Conservation (phyloP, 2,113 vertebrate genomes). For the Apteryx owenii region DNA sequence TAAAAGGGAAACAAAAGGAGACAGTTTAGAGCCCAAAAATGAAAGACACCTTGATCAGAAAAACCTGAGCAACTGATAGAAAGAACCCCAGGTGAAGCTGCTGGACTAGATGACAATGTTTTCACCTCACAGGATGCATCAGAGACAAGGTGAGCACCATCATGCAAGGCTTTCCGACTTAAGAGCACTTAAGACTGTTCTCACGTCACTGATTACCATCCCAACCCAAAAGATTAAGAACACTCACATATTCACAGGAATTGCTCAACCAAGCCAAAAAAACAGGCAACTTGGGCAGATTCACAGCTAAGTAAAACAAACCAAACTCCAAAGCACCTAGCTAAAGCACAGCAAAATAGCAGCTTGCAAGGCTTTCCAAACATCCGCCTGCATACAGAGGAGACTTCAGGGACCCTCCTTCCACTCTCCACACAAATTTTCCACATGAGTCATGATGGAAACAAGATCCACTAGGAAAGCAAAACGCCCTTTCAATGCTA, state of each 20-base stretch:
- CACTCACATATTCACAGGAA: neutral
- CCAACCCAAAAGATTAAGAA: neutral
- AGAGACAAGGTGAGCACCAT: neutral
- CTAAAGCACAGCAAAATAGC: neutral
- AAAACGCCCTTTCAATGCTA: neutral
- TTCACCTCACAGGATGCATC: neutral
- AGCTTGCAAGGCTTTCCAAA: neutral
- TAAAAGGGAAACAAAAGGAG: neutral
- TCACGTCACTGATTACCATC: neutral
- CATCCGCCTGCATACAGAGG: neutral
- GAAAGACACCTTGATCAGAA: neutral
- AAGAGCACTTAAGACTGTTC: neutral
- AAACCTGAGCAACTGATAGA: neutral
- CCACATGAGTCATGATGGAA: neutral
- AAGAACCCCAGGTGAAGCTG: neutral
- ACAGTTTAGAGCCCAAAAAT: neutral
- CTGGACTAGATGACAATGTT: neutral
- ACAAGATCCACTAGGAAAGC: neutral
- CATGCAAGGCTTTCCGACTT: neutral
- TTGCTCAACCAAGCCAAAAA: neutral
- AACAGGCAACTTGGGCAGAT: neutral
- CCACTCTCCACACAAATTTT: neutral
- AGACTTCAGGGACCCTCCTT: neutral
- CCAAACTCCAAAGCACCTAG: neutral
- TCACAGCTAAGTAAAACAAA: neutral